A percentile compares a stretch with the other conserved stretches of the same genome.
phyloP scores from a whole-genome alignment of 2,888 invertebrate genomes.

The Entomobrya proxima region DNA sequence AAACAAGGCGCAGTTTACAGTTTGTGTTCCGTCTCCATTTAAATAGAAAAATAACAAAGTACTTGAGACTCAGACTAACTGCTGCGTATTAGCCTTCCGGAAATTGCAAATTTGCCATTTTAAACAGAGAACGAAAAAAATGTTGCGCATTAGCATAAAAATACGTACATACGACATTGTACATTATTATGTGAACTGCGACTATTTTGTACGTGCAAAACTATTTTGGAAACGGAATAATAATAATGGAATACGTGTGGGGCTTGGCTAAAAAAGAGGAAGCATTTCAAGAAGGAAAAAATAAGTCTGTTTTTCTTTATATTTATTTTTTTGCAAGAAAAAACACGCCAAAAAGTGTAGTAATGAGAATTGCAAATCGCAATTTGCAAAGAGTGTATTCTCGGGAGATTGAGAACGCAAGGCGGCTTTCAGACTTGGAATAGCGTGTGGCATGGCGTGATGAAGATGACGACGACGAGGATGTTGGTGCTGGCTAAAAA shows the following conservation, averaged over 20 bases:
- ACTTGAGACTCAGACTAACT: not conserved
- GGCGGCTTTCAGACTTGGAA: no score
- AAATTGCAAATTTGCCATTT: slow-evolving; percentile 44
- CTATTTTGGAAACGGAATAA: not conserved
- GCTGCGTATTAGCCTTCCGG: slow-evolving; percentile 41
- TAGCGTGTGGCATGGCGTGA: not conserved
- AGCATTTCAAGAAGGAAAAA: no score
- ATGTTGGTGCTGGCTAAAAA: not conserved
- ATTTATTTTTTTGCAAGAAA: no score
- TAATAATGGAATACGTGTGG: no score
- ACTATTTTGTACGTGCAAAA: not conserved
- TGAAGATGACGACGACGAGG: not conserved
- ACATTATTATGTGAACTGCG: not conserved
- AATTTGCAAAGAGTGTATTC: no score
- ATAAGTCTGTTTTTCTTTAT: no score
- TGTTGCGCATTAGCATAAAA: slow-evolving; percentile 14
- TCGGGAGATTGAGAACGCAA: not conserved
- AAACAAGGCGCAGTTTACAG: not conserved
- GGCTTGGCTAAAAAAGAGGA: no score
- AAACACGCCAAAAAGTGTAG: no score
- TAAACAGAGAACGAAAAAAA: not conserved
- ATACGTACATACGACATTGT: not conserved
- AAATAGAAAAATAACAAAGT: not conserved
- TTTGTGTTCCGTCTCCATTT: slow-evolving; percentile 14
- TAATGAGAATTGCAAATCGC: no score